These are phyloP conservation scores for Drosophila hydei DNA, from an alignment of 1,140 invertebrate genomes.

Conservation along the genomic window DNA sequence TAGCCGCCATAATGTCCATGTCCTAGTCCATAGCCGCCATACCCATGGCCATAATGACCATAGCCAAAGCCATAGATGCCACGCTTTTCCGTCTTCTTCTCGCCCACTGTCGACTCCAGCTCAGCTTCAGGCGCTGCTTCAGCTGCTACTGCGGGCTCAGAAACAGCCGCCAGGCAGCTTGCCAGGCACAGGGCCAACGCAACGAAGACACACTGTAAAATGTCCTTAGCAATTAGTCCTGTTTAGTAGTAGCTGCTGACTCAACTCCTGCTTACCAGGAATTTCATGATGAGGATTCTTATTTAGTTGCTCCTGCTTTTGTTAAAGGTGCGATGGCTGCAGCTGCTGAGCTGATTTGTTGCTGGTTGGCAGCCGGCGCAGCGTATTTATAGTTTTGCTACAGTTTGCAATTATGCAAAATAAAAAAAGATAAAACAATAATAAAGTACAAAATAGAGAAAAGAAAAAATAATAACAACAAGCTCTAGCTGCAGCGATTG, in stretches of 20 bases:
- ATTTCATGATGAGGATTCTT: constrained; percentile 56
- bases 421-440: constrained; percentile 27
- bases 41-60: constrained; percentile 57
- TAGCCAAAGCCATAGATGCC: constrained; percentile 77
- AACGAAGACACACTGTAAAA: constrained; percentile 61
- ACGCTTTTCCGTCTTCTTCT: constrained; percentile 77
- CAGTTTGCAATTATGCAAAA: constrained; percentile 77
- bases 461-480: constrained; percentile 19
- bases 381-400: constrained; percentile 75
- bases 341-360: constrained; percentile 53
- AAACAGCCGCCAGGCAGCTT: constrained; percentile 57
- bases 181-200: constrained; percentile 58
- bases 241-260: neutral
- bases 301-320: neutral
- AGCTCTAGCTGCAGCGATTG: constrained; percentile 51
- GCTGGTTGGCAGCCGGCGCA: constrained; percentile 35
- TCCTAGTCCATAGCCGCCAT: constrained; percentile 55
- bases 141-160: constrained; percentile 47
- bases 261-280: constrained; percentile 57
- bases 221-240: neutral
- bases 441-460: constrained; percentile 24
- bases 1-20: constrained; percentile 50
- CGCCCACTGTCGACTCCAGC: constrained; percentile 39
- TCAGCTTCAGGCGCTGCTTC: constrained; percentile 22
- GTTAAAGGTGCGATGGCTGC: constrained; percentile 21